These are phyloP conservation scores for Choristoneura fumiferana DNA, from an alignment of 1,140 invertebrate genomes.

Conservation along the genomic window DNA sequence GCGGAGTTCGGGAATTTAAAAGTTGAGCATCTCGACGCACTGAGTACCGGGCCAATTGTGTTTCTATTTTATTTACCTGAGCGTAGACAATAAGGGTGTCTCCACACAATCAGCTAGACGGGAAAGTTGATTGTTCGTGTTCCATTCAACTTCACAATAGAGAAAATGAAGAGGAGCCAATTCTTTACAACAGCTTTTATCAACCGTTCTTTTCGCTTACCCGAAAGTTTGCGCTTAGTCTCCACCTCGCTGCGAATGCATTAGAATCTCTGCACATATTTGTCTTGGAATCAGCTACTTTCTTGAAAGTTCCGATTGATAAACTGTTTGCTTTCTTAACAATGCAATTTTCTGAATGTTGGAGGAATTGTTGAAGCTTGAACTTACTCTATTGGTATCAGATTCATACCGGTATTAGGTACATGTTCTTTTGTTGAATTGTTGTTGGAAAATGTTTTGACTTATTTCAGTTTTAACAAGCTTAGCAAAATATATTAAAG, in stretches of 20 bases:
- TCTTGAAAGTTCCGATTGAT: slow-evolving; percentile 51
- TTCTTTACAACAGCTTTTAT: slow-evolving; percentile 71
- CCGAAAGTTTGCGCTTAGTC: slow-evolving; percentile 69
- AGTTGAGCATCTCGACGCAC: slow-evolving; percentile 63
- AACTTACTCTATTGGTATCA: too few species aligned
- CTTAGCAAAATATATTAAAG: too few species aligned
- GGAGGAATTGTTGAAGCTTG: slow-evolving; percentile 21
- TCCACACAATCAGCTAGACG: slow-evolving; percentile 71
- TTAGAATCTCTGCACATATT: slow-evolving; percentile 65
- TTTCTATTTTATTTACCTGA: slow-evolving; percentile 73
- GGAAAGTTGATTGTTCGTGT: slow-evolving; percentile 73
- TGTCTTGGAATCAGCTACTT: slow-evolving; percentile 57
- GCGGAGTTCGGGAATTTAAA: slow-evolving; percentile 64
- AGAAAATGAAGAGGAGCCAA: slow-evolving; percentile 75
- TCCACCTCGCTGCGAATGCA: slow-evolving; percentile 52
- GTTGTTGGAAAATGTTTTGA: too few species aligned
- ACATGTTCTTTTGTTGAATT: too few species aligned
- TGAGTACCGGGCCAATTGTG: slow-evolving; percentile 61
- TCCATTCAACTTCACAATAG: slow-evolving; percentile 75
- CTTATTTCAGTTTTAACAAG: too few species aligned
- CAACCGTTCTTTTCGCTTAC: slow-evolving; percentile 60
- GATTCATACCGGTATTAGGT: too few species aligned
- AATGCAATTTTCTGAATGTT: slow-evolving; percentile 28
- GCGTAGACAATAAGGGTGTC: slow-evolving; percentile 72
- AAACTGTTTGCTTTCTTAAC: slow-evolving; percentile 49